Conservation (phyloP, 2,797 vertebrate genomes). For the Pogonophryne albipinna region DNA sequence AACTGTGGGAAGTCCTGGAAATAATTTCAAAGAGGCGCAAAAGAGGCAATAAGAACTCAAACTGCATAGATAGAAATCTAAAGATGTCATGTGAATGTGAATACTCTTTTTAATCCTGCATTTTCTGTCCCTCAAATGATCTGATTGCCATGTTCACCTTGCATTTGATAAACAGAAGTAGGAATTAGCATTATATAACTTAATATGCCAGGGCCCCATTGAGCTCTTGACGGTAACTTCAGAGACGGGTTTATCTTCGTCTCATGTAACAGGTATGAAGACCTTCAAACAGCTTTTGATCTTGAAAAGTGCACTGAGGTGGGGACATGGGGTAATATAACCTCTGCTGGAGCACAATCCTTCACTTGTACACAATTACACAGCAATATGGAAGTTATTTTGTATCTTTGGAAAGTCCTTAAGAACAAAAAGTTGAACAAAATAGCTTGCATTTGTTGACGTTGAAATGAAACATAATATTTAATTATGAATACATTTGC, state of each 20-base stretch:
- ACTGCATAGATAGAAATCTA: constrained; percentile 8
- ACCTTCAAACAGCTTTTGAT: constrained; percentile 73
- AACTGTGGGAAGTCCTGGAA: constrained; percentile 48
- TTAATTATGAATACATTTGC: background rate
- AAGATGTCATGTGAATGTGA: background rate
- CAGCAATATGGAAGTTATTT: constrained; percentile 16
- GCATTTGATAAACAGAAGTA: constrained; percentile 16
- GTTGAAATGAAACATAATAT: background rate
- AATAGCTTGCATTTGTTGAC: constrained; percentile 7
- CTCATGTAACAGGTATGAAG: constrained; percentile 62
- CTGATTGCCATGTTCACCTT: constrained; percentile 9
- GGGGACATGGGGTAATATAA: constrained; percentile 55
- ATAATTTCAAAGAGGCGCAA: constrained; percentile 52
- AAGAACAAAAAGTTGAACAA: background rate
- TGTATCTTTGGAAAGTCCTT: constrained; percentile 7
- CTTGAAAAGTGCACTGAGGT: constrained; percentile 52
- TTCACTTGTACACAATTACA: constrained; percentile 39
- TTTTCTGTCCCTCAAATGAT: constrained; percentile 1
- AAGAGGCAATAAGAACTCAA: constrained; percentile 15
- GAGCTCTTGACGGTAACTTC: constrained; percentile 42
- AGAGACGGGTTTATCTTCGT: constrained; percentile 46
- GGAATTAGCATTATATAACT: constrained; percentile 21
- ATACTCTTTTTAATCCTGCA: background rate
- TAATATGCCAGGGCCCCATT: constrained; percentile 39
- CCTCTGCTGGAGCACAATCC: constrained; percentile 50